Conservation (phyloP, 2,797 vertebrate genomes). For the Pipistrellus pipistrellus region DNA sequence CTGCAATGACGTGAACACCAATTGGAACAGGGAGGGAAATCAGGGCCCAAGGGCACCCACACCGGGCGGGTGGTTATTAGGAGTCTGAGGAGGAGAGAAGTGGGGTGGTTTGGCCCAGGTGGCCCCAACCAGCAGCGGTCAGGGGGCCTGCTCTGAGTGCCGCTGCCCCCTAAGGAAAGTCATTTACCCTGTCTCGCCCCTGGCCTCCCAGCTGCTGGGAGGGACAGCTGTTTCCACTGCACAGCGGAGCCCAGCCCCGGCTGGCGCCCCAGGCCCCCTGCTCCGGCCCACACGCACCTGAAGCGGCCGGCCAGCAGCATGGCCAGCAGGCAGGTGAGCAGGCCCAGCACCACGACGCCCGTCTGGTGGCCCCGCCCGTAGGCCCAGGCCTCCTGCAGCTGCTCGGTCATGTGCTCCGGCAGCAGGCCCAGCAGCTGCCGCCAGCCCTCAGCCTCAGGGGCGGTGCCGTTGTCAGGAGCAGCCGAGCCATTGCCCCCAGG, state of each 20-base stretch:
- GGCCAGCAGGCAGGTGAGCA: constrained; percentile 93
- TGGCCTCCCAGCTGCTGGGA: neutral
- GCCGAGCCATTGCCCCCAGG: constrained; percentile 80
- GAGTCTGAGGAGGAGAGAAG: neutral
- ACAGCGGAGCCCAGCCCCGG: fast-evolving
- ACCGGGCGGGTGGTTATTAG: fast-evolving
- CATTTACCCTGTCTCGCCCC: fast-evolving
- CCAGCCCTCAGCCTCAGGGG: constrained; percentile 83
- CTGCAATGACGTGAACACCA: fast-evolving
- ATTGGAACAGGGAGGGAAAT: fast-evolving
- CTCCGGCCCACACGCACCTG: constrained; percentile 88
- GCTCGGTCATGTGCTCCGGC: constrained; percentile 88
- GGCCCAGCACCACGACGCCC: constrained; percentile 90
- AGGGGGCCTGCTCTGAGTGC: neutral
- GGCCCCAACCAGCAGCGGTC: fast-evolving
- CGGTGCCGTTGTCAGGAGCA: constrained; percentile 33
- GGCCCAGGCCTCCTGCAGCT: constrained; percentile 89
- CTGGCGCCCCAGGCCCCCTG: neutral
- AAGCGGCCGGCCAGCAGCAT: constrained; percentile 93
- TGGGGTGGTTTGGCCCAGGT: fast-evolving
- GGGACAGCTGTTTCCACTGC: neutral
- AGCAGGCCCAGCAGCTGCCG: constrained; percentile 90
- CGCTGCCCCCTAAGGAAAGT: neutral
- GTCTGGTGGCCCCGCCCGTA: constrained; percentile 93
- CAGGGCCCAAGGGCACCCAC: neutral